phyloP scores from a whole-genome alignment of 1,140 invertebrate genomes.

The Druon quercuslanigerum region DNA sequence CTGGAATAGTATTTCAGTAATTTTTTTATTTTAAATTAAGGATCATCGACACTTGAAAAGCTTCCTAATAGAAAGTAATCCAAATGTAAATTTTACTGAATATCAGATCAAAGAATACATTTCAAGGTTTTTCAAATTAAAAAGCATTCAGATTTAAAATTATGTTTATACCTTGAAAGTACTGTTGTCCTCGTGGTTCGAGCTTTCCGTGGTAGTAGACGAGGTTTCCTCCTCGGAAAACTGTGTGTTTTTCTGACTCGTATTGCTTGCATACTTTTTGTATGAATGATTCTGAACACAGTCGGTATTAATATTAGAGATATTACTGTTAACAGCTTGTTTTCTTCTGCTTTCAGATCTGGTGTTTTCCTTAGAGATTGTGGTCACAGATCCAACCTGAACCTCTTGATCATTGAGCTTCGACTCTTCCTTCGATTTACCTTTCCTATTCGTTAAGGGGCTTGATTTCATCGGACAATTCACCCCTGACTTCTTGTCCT shows the following conservation, averaged over 20 bases:
- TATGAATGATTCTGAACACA: constrained; percentile 56
- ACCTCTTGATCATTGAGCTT: constrained; percentile 59
- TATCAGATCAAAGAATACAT: too few species aligned
- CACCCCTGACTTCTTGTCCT: constrained; percentile 48
- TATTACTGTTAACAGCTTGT: too few species aligned
- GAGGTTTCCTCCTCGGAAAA: constrained; percentile 82
- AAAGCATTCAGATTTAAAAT: too few species aligned
- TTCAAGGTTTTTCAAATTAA: too few species aligned
- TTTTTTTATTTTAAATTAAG: too few species aligned
- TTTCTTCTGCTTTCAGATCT: not conserved
- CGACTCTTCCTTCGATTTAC: constrained; percentile 61
- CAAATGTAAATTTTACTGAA: too few species aligned
- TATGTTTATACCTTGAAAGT: too few species aligned
- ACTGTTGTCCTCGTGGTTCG: constrained; percentile 76
- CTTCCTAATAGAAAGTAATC: too few species aligned
- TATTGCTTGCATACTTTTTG: constrained; percentile 66
- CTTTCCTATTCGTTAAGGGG: constrained; percentile 57
- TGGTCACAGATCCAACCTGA: not conserved
- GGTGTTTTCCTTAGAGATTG: not conserved
- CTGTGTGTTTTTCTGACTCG: constrained; percentile 66
- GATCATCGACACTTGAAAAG: too few species aligned
- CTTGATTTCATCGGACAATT: constrained; percentile 54
- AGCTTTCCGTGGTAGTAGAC: constrained; percentile 85
- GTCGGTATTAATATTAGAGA: constrained; percentile 53
- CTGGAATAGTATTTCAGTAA: too few species aligned